Evolutionary conservation across 2,888 invertebrate species (phyloP).

Genomic region (Apotomis capreana): DNA sequence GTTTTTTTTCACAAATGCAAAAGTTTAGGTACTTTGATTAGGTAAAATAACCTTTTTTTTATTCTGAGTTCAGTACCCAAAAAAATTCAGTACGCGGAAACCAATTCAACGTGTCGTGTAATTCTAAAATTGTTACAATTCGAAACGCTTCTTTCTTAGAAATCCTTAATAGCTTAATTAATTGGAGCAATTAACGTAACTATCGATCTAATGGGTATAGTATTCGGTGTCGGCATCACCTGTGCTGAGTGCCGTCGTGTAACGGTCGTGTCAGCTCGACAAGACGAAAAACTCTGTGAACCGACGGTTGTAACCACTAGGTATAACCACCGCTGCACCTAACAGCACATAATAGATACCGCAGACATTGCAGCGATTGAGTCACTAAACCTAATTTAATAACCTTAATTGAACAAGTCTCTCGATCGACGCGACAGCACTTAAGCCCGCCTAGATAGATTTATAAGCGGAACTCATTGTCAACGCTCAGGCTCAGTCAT

Average conservation of each 20-base stretch:
- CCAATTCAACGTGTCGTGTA: too few species aligned
- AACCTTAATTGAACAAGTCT: conserved; percentile 18
- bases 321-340: conserved; percentile 41
- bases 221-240: conserved; percentile 48
- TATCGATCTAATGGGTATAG: conserved; percentile 11
- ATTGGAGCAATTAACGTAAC: conserved; percentile 12
- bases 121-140: too few species aligned
- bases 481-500: conserved; percentile 7
- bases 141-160: background rate
- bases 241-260: conserved; percentile 56
- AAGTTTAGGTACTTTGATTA: too few species aligned
- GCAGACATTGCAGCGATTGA: conserved; percentile 18
- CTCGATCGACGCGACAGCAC: background rate
- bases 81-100: too few species aligned
- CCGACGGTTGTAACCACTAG: conserved; percentile 60
- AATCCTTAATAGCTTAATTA: conserved; percentile 9
- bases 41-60: too few species aligned
- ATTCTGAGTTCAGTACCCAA: too few species aligned
- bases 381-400: conserved; percentile 28
- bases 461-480: conserved; percentile 17
- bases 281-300: conserved; percentile 60
- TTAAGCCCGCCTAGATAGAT: conserved; percentile 3
- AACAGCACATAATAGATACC: conserved; percentile 24
- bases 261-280: conserved; percentile 69
- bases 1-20: too few species aligned